Conservation (phyloP, 2,888 invertebrate species). For the Macrophya annulata region DNA sequence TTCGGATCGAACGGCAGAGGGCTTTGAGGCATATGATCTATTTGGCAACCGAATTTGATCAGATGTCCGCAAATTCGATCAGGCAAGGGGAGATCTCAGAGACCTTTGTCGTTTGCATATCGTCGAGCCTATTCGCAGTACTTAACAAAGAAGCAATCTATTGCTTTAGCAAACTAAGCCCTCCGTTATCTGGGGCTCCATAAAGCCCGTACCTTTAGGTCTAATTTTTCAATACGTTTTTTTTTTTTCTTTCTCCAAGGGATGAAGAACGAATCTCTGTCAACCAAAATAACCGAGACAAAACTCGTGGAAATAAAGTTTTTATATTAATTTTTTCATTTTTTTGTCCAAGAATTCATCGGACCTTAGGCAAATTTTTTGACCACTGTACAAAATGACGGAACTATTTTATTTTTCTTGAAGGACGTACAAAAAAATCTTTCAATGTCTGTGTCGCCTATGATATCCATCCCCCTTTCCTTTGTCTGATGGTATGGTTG, state of each 20-base stretch:
- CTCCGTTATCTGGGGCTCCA: neutral
- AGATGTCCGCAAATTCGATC: constrained; percentile 57
- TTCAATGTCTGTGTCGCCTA: neutral
- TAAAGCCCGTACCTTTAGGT: neutral
- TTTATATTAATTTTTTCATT: neutral
- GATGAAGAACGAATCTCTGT: neutral
- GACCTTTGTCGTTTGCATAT: constrained; percentile 57
- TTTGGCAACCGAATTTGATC: constrained; percentile 54
- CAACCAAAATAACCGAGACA: neutral
- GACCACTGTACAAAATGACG: neutral
- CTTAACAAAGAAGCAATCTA: constrained; percentile 54
- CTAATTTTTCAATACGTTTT: neutral
- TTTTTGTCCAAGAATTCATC: neutral
- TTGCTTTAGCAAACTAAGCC: constrained; percentile 44
- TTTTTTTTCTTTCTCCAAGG: neutral
- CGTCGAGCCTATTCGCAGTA: constrained; percentile 32
- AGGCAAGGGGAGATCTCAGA: constrained; percentile 44
- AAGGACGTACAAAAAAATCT: neutral
- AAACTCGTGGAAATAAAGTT: neutral
- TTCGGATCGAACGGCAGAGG: constrained; percentile 62
- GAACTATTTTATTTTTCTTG: neutral
- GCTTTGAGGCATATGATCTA: constrained; percentile 56
- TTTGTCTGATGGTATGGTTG: neutral
- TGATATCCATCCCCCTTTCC: neutral
- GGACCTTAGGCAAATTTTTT: neutral